phyloP scores from a whole-genome alignment of 2,888 invertebrate genomes.

The Syrphus vitripennis region DNA sequence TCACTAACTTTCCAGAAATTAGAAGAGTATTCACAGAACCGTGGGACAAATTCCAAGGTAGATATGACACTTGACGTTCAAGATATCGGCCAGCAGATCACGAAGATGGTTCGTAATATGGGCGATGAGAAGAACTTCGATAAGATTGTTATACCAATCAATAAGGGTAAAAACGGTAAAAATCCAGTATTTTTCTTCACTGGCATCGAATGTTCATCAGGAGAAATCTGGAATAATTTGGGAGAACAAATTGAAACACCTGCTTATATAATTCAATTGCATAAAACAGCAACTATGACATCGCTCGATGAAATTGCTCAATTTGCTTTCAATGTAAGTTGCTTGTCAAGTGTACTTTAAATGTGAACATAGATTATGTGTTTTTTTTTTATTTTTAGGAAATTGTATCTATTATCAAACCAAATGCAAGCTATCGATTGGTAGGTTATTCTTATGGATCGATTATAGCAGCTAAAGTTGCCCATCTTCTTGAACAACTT shows the following conservation, averaged over 20 bases:
- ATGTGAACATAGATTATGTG: too few species aligned
- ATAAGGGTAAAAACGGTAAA: slow-evolving; percentile 71
- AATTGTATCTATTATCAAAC: slow-evolving; percentile 82
- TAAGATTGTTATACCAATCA: slow-evolving; percentile 82
- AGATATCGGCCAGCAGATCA: slow-evolving; percentile 81
- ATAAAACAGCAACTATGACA: slow-evolving; percentile 74
- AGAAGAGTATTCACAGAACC: slow-evolving; percentile 76
- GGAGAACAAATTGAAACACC: slow-evolving; percentile 74
- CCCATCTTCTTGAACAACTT: slow-evolving; percentile 85
- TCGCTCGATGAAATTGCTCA: slow-evolving; percentile 75
- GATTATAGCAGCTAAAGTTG: slow-evolving; percentile 89
- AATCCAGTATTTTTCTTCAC: slow-evolving; percentile 82
- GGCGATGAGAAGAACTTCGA: slow-evolving; percentile 84
- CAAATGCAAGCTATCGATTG: slow-evolving; percentile 86
- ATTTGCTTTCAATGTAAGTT: slow-evolving; percentile 75
- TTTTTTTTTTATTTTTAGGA: slow-evolving; percentile 81
- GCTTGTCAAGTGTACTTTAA: background rate
- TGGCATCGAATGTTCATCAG: slow-evolving; percentile 87
- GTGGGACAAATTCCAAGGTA: slow-evolving; percentile 73
- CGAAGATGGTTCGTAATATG: slow-evolving; percentile 84
- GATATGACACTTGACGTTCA: slow-evolving; percentile 76
- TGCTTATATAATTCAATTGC: slow-evolving; percentile 77
- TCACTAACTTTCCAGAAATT: slow-evolving; percentile 86
- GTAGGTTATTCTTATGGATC: slow-evolving; percentile 95
- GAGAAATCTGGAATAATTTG: slow-evolving; percentile 79